These are phyloP conservation scores for Xestobium rufovillosum DNA, from an alignment of 2,888 invertebrate genomes.

Conservation along the genomic window DNA sequence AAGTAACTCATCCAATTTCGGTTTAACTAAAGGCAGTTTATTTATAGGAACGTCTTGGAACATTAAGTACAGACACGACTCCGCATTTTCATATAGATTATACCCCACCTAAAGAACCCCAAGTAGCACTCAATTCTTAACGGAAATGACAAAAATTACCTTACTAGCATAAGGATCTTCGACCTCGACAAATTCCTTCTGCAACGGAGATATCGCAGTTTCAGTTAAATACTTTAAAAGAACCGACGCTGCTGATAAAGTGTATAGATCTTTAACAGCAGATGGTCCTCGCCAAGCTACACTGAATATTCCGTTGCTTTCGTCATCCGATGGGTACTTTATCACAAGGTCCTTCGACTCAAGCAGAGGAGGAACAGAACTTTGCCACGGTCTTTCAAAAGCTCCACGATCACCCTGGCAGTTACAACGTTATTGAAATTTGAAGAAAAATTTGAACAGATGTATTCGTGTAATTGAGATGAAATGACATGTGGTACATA, in stretches of 20 bases:
- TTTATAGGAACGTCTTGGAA: constrained; percentile 68
- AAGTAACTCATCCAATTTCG: constrained; percentile 48
- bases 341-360: constrained; percentile 50
- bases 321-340: constrained; percentile 76
- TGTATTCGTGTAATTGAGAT: too few species aligned
- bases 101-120: constrained; percentile 53
- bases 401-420: constrained; percentile 46
- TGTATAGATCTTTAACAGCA: constrained; percentile 49
- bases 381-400: constrained; percentile 73
- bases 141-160: constrained; percentile 50
- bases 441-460: constrained; percentile 6
- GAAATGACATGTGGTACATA: too few species aligned
- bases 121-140: constrained; percentile 5
- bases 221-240: constrained; percentile 77
- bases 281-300: constrained; percentile 78
- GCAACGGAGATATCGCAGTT: constrained; percentile 79
- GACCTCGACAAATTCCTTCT: constrained; percentile 73
- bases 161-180: constrained; percentile 74
- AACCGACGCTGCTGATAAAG: constrained; percentile 57
- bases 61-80: constrained; percentile 59
- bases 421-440: constrained; percentile 8
- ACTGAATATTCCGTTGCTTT: constrained; percentile 69
- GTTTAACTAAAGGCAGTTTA: constrained; percentile 57
- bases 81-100: constrained; percentile 64
- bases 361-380: constrained; percentile 54